phyloP scores from a whole-genome alignment of 1,140 invertebrate species.

The Metopolophium dirhodum region DNA sequence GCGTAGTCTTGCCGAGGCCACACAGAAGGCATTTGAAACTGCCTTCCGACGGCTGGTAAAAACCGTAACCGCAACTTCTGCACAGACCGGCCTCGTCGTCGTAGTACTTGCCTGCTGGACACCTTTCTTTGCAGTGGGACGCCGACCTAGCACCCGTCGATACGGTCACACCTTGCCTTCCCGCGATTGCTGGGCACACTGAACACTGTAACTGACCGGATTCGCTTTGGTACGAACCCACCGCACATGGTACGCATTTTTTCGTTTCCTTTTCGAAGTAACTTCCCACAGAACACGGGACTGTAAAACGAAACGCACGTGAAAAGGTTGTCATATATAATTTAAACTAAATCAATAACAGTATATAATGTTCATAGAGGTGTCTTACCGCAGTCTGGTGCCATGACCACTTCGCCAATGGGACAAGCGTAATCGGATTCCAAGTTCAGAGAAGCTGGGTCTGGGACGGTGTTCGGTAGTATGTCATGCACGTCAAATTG shows the following conservation, averaged over 20 bases:
- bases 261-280: constrained; percentile 80
- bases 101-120: constrained; percentile 90
- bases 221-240: constrained; percentile 93
- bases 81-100: constrained; percentile 85
- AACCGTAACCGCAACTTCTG: constrained; percentile 90
- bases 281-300: constrained; percentile 92
- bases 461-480: constrained; percentile 90
- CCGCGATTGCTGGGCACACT: constrained; percentile 85
- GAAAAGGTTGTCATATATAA: background rate
- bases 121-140: constrained; percentile 91
- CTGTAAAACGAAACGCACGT: constrained; percentile 64
- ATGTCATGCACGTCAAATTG: constrained; percentile 92
- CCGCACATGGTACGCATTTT: constrained; percentile 82
- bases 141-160: constrained; percentile 83
- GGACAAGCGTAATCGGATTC: constrained; percentile 92
- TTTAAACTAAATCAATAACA: background rate
- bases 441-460: constrained; percentile 84
- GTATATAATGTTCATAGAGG: background rate
- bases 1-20: constrained; percentile 90
- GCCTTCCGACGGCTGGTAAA: constrained; percentile 90
- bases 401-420: constrained; percentile 88
- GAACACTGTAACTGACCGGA: constrained; percentile 88
- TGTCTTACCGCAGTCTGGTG: constrained; percentile 82
- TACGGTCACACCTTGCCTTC: constrained; percentile 84
- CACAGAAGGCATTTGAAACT: constrained; percentile 89